These are phyloP conservation scores for Heteractis magnifica DNA, from an alignment of 92 coral and sea anemone genomes.

Conservation along the genomic window DNA sequence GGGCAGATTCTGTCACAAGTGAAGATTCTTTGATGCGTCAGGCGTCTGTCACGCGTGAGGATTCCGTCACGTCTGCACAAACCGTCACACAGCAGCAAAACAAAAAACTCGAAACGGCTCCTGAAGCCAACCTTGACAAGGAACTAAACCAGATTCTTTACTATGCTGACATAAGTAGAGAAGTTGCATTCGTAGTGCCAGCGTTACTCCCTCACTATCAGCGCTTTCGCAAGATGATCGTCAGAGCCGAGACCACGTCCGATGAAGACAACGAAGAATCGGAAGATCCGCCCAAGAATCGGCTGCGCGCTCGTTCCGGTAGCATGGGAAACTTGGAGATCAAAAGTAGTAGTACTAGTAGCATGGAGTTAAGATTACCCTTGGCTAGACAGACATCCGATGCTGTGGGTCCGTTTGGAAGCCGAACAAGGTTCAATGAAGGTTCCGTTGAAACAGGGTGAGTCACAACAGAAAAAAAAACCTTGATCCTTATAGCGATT, in stretches of 20 bases:
- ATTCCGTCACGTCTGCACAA: not conserved
- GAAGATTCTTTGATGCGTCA: conserved; percentile 9
- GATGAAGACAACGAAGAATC: conserved; percentile 59
- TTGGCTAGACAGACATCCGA: conserved; percentile 72
- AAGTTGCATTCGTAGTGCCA: conserved; percentile 92
- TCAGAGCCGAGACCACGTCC: conserved; percentile 49
- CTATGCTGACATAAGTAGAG: conserved; percentile 85
- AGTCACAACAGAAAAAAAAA: not conserved
- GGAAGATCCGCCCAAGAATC: conserved; percentile 22
- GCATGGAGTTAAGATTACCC: conserved; percentile 49
- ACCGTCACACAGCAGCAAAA: not conserved
- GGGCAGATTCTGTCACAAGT: not conserved
- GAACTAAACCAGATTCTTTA: conserved; percentile 80
- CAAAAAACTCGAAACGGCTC: not conserved
- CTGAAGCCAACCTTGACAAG: conserved; percentile 23
- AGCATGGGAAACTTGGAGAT: conserved; percentile 77
- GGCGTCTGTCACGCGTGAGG: conserved; percentile 17
- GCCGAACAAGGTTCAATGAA: conserved; percentile 24
- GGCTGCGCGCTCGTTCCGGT: conserved; percentile 69
- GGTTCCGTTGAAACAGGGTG: conserved; percentile 16
- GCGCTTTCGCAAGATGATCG: conserved; percentile 62
- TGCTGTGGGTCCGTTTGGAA: conserved; percentile 57
- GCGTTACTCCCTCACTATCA: conserved; percentile 81
- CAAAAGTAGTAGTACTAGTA: conserved; percentile 54
- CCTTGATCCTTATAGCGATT: no score